Evolutionary conservation across 2,888 invertebrate genomes (phyloP), one percentile per base, ranked within the genome.

Genomic region (Tortrix viridana): DNA sequence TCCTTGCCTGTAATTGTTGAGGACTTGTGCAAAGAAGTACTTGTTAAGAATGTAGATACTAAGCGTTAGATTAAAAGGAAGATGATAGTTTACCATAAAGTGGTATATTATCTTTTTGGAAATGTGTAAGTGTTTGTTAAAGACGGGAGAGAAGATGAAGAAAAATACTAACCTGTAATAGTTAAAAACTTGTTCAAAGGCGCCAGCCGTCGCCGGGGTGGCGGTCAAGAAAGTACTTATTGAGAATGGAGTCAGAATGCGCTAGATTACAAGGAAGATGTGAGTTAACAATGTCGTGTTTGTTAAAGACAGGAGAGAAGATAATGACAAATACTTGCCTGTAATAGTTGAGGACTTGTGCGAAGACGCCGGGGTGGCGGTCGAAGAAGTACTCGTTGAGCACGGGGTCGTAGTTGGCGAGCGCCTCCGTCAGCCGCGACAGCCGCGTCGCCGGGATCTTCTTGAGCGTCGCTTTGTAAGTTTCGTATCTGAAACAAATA

Each of bases 361-460:
- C 96, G 83, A 97, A 97, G 16, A 97, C 97, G n/a, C 97, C 97
- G 5, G 97, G 97, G 89, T 97, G 97, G 53, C 96, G 89, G 86
- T 80, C 80, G 84, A 97, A 97, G 91, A 96, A 96, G 87, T 97
- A 97, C 86, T 97, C 97, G 86, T 97, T 97, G 73, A 97, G 94
- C 53, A 97, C 95, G 3, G 97, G 96, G 89, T 97, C 97, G 88
- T 97, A 97, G 88, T 97, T 97, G 72, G 97, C 97, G 71, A 97
- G 92, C 6, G 96, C 96, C 80, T 97, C 97, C 14, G 96, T 96
- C 71, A 97, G 93, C 64, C 97, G 93, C 26, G 96, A 97, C 65
- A 97, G 92, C 57, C 97, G 89, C 7, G 97, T 97, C 72, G 97
- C 97, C 18, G 97, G 97, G 76, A 97, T 97, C 91, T 97, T 97